These are phyloP conservation scores for Dynastes tityus DNA, from an alignment of 2,888 invertebrate genomes.

Conservation along the genomic window DNA sequence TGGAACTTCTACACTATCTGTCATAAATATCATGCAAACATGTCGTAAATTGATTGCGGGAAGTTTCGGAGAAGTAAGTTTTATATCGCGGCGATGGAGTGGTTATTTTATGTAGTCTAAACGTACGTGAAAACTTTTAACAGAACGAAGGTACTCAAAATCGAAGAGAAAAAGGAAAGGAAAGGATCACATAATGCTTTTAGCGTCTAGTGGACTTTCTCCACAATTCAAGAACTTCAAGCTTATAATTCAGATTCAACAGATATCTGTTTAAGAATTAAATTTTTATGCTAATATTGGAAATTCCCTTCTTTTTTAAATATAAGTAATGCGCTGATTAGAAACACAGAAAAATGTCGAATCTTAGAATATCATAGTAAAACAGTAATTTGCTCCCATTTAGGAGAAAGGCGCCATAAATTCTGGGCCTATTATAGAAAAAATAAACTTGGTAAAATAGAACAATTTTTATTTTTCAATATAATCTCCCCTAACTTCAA, in stretches of 20 bases:
- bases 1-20: neutral
- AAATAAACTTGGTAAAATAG: no score
- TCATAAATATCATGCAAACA: neutral
- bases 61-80: neutral
- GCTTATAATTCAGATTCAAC: constrained; percentile 1
- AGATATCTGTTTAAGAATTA: neutral
- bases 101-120: neutral
- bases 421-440: no score
- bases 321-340: no score
- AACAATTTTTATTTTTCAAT: no score
- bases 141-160: neutral
- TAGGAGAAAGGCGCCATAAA: no score
- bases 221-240: neutral
- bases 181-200: neutral
- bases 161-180: neutral
- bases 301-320: no score
- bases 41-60: neutral
- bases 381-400: no score
- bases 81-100: neutral
- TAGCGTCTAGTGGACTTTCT: neutral
- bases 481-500: no score
- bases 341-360: no score
- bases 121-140: constrained; percentile 7
- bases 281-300: neutral
- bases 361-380: no score